These are phyloP conservation scores for Urocitellus parryii DNA, from an alignment of 2,113 vertebrate genomes.

Conservation along the genomic window DNA sequence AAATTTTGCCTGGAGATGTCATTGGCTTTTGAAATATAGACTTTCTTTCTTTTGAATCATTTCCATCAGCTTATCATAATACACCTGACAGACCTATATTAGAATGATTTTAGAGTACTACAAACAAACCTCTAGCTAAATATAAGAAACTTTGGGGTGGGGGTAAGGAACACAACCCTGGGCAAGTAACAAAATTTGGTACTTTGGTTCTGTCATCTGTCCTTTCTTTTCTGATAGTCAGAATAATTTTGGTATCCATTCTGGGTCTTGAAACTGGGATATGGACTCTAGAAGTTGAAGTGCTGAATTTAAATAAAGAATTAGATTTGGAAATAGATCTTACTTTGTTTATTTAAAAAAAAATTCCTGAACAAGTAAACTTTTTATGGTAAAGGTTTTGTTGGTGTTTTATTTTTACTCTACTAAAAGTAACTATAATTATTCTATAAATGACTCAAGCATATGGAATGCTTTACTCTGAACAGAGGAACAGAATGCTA, in stretches of 20 bases:
- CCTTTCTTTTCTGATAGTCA: not conserved
- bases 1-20: not conserved
- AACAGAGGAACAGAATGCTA: slow-evolving; percentile 35
- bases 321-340: not conserved
- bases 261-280: not conserved
- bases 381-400: slow-evolving; percentile 62
- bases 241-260: not conserved
- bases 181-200: not conserved
- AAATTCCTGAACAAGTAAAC: slow-evolving; percentile 38
- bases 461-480: slow-evolving; percentile 80
- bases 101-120: not conserved
- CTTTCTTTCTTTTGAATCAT: not conserved
- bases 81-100: not conserved
- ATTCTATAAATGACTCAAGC: slow-evolving; percentile 79
- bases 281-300: not conserved
- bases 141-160: not conserved
- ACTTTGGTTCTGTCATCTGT: not conserved
- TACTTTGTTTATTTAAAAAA: slow-evolving; percentile 45
- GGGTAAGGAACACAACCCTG: not conserved
- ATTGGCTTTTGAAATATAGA: not conserved
- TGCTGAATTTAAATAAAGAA: not conserved
- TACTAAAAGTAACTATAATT: slow-evolving; percentile 78
- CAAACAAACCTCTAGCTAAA: not conserved
- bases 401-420: slow-evolving; percentile 45
- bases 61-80: not conserved